Percentiles rank a stretch among this genome's conserved stretches.
Evolutionary conservation across 2,113 vertebrate species (phyloP).

Genomic region (Oryzias woworae): DNA sequence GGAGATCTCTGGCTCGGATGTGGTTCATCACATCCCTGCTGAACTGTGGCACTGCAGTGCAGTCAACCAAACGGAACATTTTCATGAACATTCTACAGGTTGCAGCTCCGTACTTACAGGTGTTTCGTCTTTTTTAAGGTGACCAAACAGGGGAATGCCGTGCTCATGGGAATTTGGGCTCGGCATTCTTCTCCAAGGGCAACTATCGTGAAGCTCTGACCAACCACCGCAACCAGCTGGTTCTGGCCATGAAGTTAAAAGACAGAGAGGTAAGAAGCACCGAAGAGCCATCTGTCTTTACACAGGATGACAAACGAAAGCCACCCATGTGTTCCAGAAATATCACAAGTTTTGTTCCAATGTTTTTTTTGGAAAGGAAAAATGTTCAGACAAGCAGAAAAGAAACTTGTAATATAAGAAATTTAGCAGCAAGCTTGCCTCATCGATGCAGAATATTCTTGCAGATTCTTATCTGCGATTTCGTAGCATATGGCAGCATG

Average conservation of each 20-base stretch:
- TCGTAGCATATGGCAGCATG: no score
- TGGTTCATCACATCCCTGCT: slow-evolving; percentile 44
- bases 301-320: slow-evolving; percentile 35
- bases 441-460: slow-evolving; percentile 43
- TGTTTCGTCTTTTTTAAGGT: slow-evolving; percentile 75
- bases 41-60: slow-evolving; percentile 21
- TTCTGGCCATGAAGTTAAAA: slow-evolving; percentile 98
- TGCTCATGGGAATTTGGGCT: slow-evolving; percentile 94
- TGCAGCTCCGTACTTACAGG: background rate
- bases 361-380: no score
- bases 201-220: slow-evolving; percentile 94
- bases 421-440: slow-evolving; percentile 42
- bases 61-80: slow-evolving; percentile 14
- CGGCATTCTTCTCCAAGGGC: slow-evolving; percentile 97
- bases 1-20: slow-evolving; percentile 40
- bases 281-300: slow-evolving; percentile 1
- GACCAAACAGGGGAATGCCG: slow-evolving; percentile 98
- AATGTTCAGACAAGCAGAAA: background rate
- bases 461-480: slow-evolving; percentile 40
- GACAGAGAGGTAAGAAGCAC: slow-evolving; percentile 89
- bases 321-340: slow-evolving; percentile 5
- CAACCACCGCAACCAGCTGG: slow-evolving; percentile 95
- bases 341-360: no score
- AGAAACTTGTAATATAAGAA: slow-evolving; percentile 22
- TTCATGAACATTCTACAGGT: no score